These are phyloP conservation scores for Solea solea DNA, from an alignment of 2,113 vertebrate genomes.

Conservation along the genomic window DNA sequence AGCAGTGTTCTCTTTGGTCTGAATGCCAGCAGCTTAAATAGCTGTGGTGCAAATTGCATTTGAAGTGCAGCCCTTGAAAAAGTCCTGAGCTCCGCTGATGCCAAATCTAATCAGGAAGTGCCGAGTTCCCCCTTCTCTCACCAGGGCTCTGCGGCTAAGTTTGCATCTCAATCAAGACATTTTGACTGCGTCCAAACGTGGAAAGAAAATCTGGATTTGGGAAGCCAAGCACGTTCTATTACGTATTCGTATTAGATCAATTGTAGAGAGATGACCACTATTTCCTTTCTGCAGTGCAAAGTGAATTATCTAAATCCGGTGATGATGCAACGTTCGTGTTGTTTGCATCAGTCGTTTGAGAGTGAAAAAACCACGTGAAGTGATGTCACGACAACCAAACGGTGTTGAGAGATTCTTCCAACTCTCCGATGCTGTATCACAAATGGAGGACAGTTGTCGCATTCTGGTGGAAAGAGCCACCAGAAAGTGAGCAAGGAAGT, in stretches of 20 bases:
- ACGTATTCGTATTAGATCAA: not conserved
- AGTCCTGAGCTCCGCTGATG: constrained; percentile 27
- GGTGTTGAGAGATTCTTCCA: too few species aligned
- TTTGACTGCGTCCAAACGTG: not conserved
- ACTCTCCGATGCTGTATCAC: too few species aligned
- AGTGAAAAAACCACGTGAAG: too few species aligned
- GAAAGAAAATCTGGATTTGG: not conserved
- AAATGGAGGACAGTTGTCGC: too few species aligned
- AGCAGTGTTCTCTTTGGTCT: not conserved
- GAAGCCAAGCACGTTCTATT: not conserved
- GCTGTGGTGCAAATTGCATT: constrained; percentile 5
- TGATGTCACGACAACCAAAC: too few species aligned
- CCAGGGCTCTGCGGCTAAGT: constrained; percentile 26
- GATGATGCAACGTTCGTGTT: too few species aligned
- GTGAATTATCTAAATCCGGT: too few species aligned
- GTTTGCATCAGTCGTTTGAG: too few species aligned
- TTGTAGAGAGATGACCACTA: not conserved
- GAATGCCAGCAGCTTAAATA: not conserved
- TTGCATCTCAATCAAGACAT: constrained; percentile 25
- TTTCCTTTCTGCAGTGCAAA: not conserved
- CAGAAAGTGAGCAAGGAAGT: too few species aligned
- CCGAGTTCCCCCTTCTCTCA: not conserved
- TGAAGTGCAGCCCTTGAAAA: constrained; percentile 45
- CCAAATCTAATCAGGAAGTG: constrained; percentile 41
- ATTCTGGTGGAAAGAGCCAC: too few species aligned